Evolutionary conservation across 2,797 vertebrate species (phyloP), one percentile per base, ranked within the genome.

Genomic region (Pachyuromys duprasi): DNA sequence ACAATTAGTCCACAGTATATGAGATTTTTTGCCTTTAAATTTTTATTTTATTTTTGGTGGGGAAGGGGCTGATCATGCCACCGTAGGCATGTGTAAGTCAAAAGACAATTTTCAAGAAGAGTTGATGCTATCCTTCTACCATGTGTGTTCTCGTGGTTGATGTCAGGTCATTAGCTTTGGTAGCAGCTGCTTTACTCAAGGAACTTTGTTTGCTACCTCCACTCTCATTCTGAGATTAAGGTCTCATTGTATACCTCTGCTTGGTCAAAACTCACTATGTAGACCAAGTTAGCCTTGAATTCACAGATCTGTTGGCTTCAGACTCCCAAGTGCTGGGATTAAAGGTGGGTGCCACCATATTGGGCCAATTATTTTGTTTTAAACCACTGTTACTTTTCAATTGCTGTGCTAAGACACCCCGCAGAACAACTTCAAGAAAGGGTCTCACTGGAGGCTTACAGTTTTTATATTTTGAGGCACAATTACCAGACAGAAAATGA

Each of bases 351-450:
- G 26, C 26, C 26, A 88, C 67, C 22, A 86, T 14, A 33, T 14
- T 28, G 13, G 14, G 22, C 22, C 49, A 55, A 70, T 2, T 86
- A 8, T 57, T 83, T 65, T 83, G 42, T 90, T 90, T 89, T 76
- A 92, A 95, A 86, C 57, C 62, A 93, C 18, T 70, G 80, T 49
- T 67, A 93, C 33, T 70, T n/a, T 86, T 53, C 63, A 86, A 53
- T 49, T 86, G 20, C 12, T 49, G 42, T 86, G 62, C 13, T 84
- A 84, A 84, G 63, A n/a, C 42, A 67, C 22, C 31, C 24, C 24
- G 63, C 45, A n/a, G 69, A 84, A 18, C 63, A 49, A 84, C 20
- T 53, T 53, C 31, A 84, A 84, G 81, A 65, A 63, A 83, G 24
- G 2, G 63, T 53, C n/a, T n/a, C 49, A n/a, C 13, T 49, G 82